Evolutionary conservation across 2,888 invertebrate species (phyloP), one percentile per base, ranked within the genome.

Genomic region (Adelognathus sp.): DNA sequence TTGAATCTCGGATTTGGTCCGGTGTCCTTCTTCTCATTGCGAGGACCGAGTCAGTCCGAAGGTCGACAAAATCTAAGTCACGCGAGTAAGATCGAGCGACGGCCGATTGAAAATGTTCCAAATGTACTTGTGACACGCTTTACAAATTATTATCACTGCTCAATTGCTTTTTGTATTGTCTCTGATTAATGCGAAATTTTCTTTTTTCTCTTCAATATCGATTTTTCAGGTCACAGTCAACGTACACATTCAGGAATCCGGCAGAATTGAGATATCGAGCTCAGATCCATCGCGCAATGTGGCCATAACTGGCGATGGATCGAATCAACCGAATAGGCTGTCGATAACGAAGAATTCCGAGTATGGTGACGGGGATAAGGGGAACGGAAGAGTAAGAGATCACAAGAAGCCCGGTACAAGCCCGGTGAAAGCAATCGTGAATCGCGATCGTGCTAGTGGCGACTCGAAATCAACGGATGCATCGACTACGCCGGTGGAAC

Each of bases 1-100:
- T 11, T 88, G 16, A 82, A 81, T 36, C n/a, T 88, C 5, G 84
- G 79, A 24, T 7, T 88, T 0, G 87, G 87, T 5, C 87, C 87
- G 11, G 73, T 88, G 1, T 79, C 84, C 6, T 71, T 67, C 3
- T 72, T 88, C n/a, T 79, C 75, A n/a, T 56, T 86, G 16, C 33
- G 46, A 36, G 41, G 80, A 66, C 21, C 36, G 3, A 76, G 5
- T 14, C 54, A 54, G 7, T 9, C 50, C 9, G 21, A 52, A 31
- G 46, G 36, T 3, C 24, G 29, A 16, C 24, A 5, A 54, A 70
- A 41, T 46, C 70, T 76, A 27, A 64, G 36, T 39, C 29, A 78
- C 70, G 27, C 64, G 16, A 74, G 60, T 77, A 69, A 70, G 50
- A 54, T 61, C 16, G 74, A 73, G 5, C 82, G 84, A 63, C 79